Conservation (phyloP, 2,888 invertebrate species). For the Prenolepis imparis region DNA sequence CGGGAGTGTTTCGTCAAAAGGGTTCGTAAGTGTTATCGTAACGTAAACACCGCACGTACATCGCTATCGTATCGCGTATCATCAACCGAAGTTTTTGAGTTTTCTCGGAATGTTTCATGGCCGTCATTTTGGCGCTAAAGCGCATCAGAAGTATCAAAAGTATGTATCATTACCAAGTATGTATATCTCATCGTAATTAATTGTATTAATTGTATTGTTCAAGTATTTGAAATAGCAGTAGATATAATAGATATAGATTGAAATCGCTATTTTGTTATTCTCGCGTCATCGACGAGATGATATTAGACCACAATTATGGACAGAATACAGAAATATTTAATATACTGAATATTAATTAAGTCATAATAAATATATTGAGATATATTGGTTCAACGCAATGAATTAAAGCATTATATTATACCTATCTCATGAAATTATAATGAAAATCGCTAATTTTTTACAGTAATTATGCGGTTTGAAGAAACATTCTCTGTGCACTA, state of each 20-base stretch:
- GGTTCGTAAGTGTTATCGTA: neutral
- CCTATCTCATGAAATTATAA: neutral
- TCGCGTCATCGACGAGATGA: neutral
- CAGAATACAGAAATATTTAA: too few species aligned
- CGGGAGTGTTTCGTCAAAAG: neutral
- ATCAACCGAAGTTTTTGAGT: neutral
- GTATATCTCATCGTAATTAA: neutral
- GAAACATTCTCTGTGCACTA: constrained; percentile 10
- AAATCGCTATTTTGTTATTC: neutral
- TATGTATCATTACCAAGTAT: neutral
- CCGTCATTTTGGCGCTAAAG: neutral
- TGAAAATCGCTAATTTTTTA: neutral
- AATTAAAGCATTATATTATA: neutral
- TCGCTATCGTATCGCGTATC: neutral
- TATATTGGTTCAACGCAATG: neutral
- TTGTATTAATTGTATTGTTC: neutral
- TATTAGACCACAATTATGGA: neutral
- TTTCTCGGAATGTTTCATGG: neutral
- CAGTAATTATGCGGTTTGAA: neutral
- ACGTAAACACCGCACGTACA: neutral
- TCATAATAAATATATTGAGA: neutral
- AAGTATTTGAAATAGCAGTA: neutral
- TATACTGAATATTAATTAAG: neutral
- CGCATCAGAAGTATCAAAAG: neutral
- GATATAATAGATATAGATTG: neutral